These are phyloP conservation scores for Lophura nycthemera DNA, from an alignment of 2,113 vertebrate species.

Conservation along the genomic window DNA sequence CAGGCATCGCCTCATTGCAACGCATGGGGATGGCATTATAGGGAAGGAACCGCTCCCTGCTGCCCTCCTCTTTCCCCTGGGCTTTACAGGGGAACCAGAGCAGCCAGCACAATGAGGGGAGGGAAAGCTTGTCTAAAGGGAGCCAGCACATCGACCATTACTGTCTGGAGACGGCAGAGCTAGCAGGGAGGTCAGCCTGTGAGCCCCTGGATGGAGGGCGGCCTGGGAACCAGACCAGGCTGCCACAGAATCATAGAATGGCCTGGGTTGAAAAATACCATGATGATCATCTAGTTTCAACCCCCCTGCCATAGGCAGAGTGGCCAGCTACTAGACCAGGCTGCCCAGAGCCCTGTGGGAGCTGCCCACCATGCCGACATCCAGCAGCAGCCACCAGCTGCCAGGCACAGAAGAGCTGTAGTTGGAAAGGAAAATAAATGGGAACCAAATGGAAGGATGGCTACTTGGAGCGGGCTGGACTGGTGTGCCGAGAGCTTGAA, in stretches of 20 bases:
- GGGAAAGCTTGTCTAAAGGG: neutral
- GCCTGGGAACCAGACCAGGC: too few relatives aligned
- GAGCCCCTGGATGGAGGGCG: neutral
- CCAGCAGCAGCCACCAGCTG: neutral
- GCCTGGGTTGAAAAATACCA: too few relatives aligned
- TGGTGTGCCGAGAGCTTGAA: conserved; percentile 12
- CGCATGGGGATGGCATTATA: neutral
- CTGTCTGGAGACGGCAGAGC: accelerated
- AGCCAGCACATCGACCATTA: accelerated
- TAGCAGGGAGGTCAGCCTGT: accelerated
- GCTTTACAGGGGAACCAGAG: accelerated
- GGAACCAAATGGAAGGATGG: conserved; percentile 71
- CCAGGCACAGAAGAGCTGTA: neutral
- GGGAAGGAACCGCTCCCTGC: neutral
- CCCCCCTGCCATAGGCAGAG: too few relatives aligned
- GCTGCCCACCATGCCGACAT: neutral
- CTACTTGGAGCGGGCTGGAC: neutral
- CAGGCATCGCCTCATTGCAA: neutral
- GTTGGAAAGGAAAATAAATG: conserved; percentile 24
- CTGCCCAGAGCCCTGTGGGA: neutral
- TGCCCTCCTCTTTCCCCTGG: neutral
- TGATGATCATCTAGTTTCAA: too few relatives aligned
- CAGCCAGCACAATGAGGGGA: neutral
- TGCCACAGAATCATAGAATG: too few relatives aligned
- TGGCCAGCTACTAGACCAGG: too few relatives aligned